Evolutionary conservation across 2,888 invertebrate genomes (phyloP), one percentile per base, ranked within the genome.

Genomic region (Acrocyrtus sp.): DNA sequence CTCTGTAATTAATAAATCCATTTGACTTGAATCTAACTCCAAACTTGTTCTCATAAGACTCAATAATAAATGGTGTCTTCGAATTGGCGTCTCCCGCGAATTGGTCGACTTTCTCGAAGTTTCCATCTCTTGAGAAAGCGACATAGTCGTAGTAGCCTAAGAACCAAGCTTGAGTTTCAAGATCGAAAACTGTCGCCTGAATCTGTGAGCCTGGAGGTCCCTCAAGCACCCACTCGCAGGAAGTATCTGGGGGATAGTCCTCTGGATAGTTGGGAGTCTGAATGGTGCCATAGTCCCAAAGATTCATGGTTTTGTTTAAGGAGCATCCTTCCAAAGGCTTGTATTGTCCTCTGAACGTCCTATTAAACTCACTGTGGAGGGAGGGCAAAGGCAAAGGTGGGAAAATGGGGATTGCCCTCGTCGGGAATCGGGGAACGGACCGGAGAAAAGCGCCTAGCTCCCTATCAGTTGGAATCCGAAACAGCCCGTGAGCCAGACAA

Each of bases 121-220:
- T 58, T 21, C 81, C 81, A 57, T 62, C 62, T 34, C 57, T 69
- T 2, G 79, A 66, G 22, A 81, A 69, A 26, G 75, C 68, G 8
- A 81, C 66, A 62, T 76, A 78, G 50, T 81, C 81, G 48, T 76
- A 79, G 34, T 79, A 81, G 5, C 76, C 74, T 45, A 81, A 74
- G 34, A 81, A 78, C 81, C 81, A 81, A 10, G 79, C 76, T 65
- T 81, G 79, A 5, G 78, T 81, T 10, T 78, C 72, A 19, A 79
- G 21, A 60, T 81, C 81, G 34, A 80, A 81, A 27, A 81, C 70
- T 12, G 74, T 74, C 4, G 75, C 75, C 34, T 76, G 67, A 45
- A 81, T 78, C 34, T 54, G 45, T 3, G 79, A 78, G 24, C 78
- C 81, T 0, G 53, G 39, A 3, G 72, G 72, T 39, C 67, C 67